phyloP scores from a whole-genome alignment of 2,888 invertebrate genomes.

The Habrosyne pyritoides region DNA sequence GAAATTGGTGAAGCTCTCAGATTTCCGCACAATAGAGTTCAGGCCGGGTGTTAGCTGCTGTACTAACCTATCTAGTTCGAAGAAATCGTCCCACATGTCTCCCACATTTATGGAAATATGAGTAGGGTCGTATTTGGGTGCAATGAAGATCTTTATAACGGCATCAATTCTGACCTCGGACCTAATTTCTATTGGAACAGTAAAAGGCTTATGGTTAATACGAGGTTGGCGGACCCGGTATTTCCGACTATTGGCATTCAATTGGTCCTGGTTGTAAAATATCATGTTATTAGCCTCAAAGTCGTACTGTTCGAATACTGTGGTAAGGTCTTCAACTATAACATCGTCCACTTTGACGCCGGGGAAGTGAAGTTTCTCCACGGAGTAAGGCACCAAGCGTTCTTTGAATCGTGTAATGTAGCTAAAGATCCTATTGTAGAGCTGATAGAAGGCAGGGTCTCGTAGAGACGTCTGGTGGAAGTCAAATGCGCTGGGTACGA shows the following conservation, averaged over 20 bases:
- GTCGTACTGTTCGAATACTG: conserved; percentile 87
- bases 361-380: conserved; percentile 81
- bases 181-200: conserved; percentile 82
- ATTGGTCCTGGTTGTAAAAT: conserved; percentile 50
- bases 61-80: conserved; percentile 84
- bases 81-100: conserved; percentile 84
- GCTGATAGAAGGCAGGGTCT: conserved; percentile 88
- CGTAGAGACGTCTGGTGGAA: conserved; percentile 86
- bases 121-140: conserved; percentile 86
- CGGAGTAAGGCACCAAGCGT: conserved; percentile 82
- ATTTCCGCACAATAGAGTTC: conserved; percentile 86
- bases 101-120: conserved; percentile 77
- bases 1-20: conserved; percentile 85
- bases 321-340: conserved; percentile 84
- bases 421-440: conserved; percentile 84
- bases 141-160: conserved; percentile 86
- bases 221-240: conserved; percentile 87
- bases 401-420: conserved; percentile 85
- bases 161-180: conserved; percentile 84
- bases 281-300: conserved; percentile 84
- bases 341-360: conserved; percentile 85
- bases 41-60: conserved; percentile 84
- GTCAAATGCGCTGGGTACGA: conserved; percentile 84
- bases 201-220: conserved; percentile 88
- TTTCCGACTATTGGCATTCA: conserved; percentile 55